Conservation (phyloP, 2,113 vertebrate species). For the Hemiprocne comata region DNA sequence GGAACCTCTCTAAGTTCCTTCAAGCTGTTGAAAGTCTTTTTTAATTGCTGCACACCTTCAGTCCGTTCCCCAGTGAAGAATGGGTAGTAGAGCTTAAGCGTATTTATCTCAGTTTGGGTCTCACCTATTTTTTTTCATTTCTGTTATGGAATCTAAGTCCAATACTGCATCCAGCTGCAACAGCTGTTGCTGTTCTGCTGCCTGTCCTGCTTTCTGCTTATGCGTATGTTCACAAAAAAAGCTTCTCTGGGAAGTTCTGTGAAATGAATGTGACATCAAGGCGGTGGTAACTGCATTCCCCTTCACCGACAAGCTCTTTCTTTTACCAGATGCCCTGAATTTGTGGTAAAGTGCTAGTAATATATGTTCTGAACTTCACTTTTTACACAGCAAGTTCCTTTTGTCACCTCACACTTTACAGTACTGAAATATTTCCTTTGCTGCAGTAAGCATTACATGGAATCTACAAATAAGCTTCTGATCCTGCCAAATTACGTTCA, state of each 20-base stretch:
- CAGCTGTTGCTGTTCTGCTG: conserved; percentile 54
- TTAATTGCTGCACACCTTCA: not conserved
- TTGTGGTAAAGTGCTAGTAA: not conserved
- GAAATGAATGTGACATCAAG: conserved; percentile 54
- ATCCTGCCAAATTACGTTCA: not conserved
- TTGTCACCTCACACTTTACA: not conserved
- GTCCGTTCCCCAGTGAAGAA: not conserved
- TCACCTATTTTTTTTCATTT: conserved; percentile 48
- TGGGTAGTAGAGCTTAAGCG: not conserved
- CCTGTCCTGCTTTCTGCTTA: conserved; percentile 54
- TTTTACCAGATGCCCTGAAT: conserved; percentile 3
- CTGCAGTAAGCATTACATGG: not conserved
- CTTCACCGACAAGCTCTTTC: not conserved
- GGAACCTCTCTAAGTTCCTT: not conserved
- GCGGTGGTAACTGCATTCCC: conserved; percentile 47
- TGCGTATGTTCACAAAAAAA: conserved; percentile 63
- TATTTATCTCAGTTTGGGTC: not conserved
- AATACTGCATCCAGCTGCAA: conserved; percentile 36
- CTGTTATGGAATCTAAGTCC: conserved; percentile 45
- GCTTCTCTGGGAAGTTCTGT: conserved; percentile 39
- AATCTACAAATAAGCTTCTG: not conserved
- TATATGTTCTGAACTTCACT: not conserved
- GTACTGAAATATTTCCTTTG: not conserved
- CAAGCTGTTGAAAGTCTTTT: not conserved
- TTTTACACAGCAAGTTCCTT: not conserved